phyloP scores from a whole-genome alignment of 2,888 invertebrate species.

The Temnothorax rugatulus region DNA sequence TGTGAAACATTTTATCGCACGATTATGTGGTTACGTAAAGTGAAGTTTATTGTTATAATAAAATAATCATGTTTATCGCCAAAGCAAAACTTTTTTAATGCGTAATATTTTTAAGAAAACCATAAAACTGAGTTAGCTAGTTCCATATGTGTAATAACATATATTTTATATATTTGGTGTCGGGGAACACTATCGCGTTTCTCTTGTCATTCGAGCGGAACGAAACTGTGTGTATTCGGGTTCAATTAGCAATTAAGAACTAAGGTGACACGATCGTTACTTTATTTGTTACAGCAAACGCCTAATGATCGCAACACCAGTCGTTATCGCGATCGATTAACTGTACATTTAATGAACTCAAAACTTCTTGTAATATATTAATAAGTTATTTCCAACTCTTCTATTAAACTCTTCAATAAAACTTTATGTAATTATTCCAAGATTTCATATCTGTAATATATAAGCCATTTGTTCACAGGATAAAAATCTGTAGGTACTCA shows the following conservation, averaged over 20 bases:
- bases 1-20: not conserved
- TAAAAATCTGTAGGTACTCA: not conserved
- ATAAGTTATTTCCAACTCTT: not conserved
- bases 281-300: constrained; percentile 61
- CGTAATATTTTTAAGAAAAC: not conserved
- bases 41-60: not conserved
- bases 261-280: constrained; percentile 80
- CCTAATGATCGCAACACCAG: not conserved
- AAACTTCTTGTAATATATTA: not conserved
- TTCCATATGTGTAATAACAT: not conserved
- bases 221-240: constrained; percentile 64
- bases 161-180: not conserved
- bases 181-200: not conserved
- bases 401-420: constrained; percentile 16
- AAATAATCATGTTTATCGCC: not conserved
- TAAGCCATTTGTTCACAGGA: not conserved
- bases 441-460: not conserved
- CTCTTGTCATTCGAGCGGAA: constrained; percentile 26
- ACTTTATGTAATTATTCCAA: not conserved
- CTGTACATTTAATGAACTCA: not conserved
- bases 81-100: not conserved
- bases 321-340: constrained; percentile 20
- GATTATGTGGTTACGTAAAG: not conserved
- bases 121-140: not conserved
- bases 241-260: constrained; percentile 82